phyloP scores from a whole-genome alignment of 2,113 vertebrate species.

The Dipodomys spectabilis region DNA sequence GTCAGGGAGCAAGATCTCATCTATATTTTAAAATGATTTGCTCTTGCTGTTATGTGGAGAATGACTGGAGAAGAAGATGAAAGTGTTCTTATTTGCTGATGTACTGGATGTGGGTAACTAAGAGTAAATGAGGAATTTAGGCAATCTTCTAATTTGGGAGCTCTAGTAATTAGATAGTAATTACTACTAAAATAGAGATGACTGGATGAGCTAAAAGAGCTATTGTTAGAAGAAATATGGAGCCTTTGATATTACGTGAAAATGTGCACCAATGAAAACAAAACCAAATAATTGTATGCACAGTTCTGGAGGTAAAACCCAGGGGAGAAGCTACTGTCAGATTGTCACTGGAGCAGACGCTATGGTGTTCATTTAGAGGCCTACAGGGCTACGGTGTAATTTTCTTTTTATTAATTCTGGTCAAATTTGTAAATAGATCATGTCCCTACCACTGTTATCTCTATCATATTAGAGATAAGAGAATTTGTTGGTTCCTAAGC shows the following conservation, averaged over 20 bases:
- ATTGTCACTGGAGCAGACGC: neutral
- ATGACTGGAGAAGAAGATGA: neutral
- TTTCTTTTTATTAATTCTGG: neutral
- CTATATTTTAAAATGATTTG: constrained; percentile 7
- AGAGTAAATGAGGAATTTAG: neutral
- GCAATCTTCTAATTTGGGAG: neutral
- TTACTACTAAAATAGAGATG: neutral
- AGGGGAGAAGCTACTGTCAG: neutral
- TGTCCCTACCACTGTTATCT: neutral
- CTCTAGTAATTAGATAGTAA: neutral
- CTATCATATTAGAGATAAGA: neutral
- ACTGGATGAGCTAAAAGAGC: neutral
- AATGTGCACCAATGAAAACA: too few relatives aligned
- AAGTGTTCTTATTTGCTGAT: neutral
- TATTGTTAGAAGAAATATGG: neutral
- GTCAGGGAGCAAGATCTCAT: neutral
- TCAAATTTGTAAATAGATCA: neutral
- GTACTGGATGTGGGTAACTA: neutral
- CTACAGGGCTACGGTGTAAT: neutral
- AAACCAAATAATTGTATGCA: neutral
- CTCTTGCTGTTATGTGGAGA: neutral
- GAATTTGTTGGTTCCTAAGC: neutral
- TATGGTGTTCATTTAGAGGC: neutral
- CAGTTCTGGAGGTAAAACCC: neutral
- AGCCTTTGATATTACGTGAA: accelerated